Conservation (phyloP, 2,888 invertebrate species). For the Panzeria rudis region DNA sequence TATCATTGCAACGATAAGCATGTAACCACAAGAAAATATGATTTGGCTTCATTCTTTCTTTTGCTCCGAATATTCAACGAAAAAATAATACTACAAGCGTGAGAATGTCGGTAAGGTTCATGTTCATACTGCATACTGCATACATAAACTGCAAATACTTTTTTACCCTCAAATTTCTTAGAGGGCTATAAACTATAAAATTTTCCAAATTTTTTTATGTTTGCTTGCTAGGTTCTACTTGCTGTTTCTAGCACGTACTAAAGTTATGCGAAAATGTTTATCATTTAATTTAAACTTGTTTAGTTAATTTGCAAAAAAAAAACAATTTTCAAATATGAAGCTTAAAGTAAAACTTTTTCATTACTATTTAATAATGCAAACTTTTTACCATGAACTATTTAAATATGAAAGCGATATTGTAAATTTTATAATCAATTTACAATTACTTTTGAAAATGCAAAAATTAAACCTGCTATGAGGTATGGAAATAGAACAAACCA, state of each 20-base stretch:
- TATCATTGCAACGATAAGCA: slow-evolving; percentile 70
- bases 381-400: not conserved
- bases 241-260: slow-evolving; percentile 43
- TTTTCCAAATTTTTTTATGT: slow-evolving; percentile 15
- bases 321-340: slow-evolving; percentile 30
- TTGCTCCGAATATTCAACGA: slow-evolving; percentile 34
- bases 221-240: not conserved
- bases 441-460: not conserved
- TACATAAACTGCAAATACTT: slow-evolving; percentile 32
- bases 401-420: slow-evolving; percentile 13
- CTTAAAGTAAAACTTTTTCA: slow-evolving; percentile 30
- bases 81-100: slow-evolving; percentile 14
- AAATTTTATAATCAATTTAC: not conserved
- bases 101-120: slow-evolving; percentile 2
- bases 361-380: slow-evolving; percentile 20
- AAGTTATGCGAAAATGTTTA: slow-evolving; percentile 62
- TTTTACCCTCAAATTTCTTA: slow-evolving; percentile 44
- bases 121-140: slow-evolving; percentile 2
- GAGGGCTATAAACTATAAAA: slow-evolving; percentile 59
- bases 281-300: slow-evolving; percentile 68
- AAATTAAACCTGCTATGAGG: too few species aligned
- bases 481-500: too few species aligned
- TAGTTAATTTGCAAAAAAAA: slow-evolving; percentile 47
- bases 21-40: slow-evolving; percentile 71
- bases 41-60: slow-evolving; percentile 59